Percentiles rank a stretch among this genome's conserved stretches.
phyloP scores from a whole-genome alignment of 1,140 invertebrate genomes.

The Trichonephila clavata region DNA sequence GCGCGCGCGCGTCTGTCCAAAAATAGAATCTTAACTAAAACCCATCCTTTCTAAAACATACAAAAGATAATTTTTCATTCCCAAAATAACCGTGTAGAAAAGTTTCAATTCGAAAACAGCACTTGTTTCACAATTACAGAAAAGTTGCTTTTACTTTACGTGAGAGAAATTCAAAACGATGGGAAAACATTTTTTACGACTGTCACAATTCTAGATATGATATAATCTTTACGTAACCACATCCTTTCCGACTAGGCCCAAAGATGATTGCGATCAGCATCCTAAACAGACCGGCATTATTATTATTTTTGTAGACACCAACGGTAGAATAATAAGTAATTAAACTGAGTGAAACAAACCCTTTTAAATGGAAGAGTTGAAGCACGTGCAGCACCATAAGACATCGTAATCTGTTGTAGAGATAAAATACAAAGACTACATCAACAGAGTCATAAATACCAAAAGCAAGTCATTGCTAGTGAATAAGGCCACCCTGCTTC shows the following conservation, averaged over 20 bases:
- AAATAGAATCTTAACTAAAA: no score
- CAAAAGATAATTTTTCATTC: no score
- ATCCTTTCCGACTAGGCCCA: neutral
- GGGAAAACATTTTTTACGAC: conserved; percentile 26
- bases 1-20: no score
- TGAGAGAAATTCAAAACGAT: neutral
- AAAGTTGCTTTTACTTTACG: neutral
- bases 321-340: conserved; percentile 24
- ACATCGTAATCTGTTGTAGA: conserved; percentile 59
- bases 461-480: conserved; percentile 36
- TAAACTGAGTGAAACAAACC: conserved; percentile 22
- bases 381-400: conserved; percentile 7
- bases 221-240: conserved; percentile 2
- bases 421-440: conserved; percentile 9
- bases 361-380: conserved; percentile 53
- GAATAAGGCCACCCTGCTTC: conserved; percentile 68
- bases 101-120: neutral
- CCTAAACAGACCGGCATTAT: neutral
- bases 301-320: neutral
- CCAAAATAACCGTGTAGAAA: neutral
- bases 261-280: neutral
- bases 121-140: neutral
- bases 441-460: conserved; percentile 72
- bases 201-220: neutral
- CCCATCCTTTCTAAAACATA: no score